These are phyloP conservation scores for Neotragus pygmaeus DNA, from an alignment of 2,113 vertebrate species.

Conservation along the genomic window DNA sequence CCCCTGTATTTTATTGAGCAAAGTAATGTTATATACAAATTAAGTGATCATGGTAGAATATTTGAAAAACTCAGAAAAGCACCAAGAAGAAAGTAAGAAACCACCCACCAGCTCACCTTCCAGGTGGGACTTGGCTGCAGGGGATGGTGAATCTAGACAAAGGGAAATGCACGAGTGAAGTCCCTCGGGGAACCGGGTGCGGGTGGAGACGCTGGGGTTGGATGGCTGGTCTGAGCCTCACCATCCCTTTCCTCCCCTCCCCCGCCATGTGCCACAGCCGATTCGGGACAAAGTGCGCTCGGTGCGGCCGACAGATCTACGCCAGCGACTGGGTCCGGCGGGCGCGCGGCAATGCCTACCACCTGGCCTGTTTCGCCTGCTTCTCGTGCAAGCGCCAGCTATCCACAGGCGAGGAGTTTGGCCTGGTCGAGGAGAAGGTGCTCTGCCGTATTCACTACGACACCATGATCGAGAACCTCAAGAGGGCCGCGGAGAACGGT, in stretches of 20 bases:
- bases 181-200: neutral
- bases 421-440: slow-evolving; percentile 97
- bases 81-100: slow-evolving; percentile 19
- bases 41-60: neutral
- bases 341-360: slow-evolving; percentile 95
- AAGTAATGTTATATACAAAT: neutral
- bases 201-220: neutral
- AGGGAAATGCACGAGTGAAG: neutral
- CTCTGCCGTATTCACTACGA: slow-evolving; percentile 98
- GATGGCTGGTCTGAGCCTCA: neutral
- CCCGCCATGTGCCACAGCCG: slow-evolving; percentile 83
- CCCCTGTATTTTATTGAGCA: neutral
- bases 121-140: neutral
- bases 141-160: neutral
- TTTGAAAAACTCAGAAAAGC: slow-evolving; percentile 30
- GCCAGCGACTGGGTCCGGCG: slow-evolving; percentile 99
- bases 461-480: slow-evolving; percentile 98
- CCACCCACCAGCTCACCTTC: neutral
- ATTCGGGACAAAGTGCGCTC: slow-evolving; percentile 98
- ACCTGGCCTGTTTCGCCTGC: slow-evolving; percentile 97
- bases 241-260: neutral
- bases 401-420: slow-evolving; percentile 97
- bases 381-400: slow-evolving; percentile 98
- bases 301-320: slow-evolving; percentile 95
- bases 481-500: slow-evolving; percentile 95